Evolutionary conservation across 37 sponge, comb jelly and placozoan genomes (phyloP), one percentile per base, ranked within the genome.

Genomic region (Aphrocallistes beatrix): DNA sequence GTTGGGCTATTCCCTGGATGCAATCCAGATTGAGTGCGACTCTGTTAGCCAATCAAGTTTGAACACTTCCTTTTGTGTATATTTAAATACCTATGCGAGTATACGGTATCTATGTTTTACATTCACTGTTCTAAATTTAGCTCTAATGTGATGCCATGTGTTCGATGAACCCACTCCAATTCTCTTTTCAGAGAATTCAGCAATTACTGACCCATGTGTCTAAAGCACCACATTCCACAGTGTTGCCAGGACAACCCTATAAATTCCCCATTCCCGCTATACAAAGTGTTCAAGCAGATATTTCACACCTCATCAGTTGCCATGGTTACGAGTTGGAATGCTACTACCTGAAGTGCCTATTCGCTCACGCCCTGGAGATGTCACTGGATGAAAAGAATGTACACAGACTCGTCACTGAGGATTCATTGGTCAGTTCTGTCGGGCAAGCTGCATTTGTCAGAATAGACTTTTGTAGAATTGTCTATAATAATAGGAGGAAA

Each of bases 281-380:
- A 21, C 8, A 60, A 30, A 13, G n/a, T 13, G 8, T 13, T 25
- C 75, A 60, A 60, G n/a, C 25, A 25, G 75, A 60, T 3, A 19
- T 60, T 19, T 60, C 75, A 60, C 75, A 60, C 75, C 75, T 60
- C 25, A 13, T 60, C 75, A 60, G 75, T 60, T 60, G 75, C 34
- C 75, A 60, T 60, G 75, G 75, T 13, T 60, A 60, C 75, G 75
- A 60, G 75, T 30, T 60, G 75, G 75, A 60, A 60, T 60, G 75
- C 34, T 60, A 60, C n/a, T 30, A 25, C 34, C 75, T 60, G 6
- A 60, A 60, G n/a, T 60, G 28, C 34, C 75, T 60, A 30, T 60
- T 60, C 34, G 10, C 32, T 13, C 21, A 60, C 21, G 10, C 75
- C 75, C 75, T 60, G 75, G 75, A 60, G 75, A 60, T 30, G 17